Evolutionary conservation across 2,888 invertebrate genomes (phyloP).

Genomic region (Mesopsocus fuscifrons): DNA sequence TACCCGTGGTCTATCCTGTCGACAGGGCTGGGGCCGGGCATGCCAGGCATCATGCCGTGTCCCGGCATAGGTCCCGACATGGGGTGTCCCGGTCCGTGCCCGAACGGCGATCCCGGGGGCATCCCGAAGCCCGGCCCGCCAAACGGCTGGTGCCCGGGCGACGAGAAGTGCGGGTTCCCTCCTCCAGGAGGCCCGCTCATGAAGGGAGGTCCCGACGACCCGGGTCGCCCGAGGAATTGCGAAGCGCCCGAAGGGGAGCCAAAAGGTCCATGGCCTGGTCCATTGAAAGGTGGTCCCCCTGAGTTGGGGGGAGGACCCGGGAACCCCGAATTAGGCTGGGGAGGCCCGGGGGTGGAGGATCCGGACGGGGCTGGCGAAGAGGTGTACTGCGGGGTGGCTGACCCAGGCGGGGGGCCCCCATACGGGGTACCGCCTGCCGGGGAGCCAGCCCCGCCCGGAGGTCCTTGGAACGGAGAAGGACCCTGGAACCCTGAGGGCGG

Average conservation of each 20-base stretch:
- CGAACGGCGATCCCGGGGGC: conserved; percentile 50
- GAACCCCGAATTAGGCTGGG: conserved; percentile 22
- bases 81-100: conserved; percentile 40
- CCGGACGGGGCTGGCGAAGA: conserved; percentile 71
- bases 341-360: conserved; percentile 53
- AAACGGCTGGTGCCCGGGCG: conserved; percentile 36
- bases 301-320: conserved; percentile 22
- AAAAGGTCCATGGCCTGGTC: conserved; percentile 45
- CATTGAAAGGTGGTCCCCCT: conserved; percentile 41
- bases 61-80: conserved; percentile 42
- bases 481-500: conserved; percentile 35
- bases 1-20: conserved; percentile 61
- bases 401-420: conserved; percentile 52
- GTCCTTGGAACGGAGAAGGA: conserved; percentile 39
- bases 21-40: conserved; percentile 56
- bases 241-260: conserved; percentile 49
- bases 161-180: conserved; percentile 43
- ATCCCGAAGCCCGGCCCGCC: conserved; percentile 47
- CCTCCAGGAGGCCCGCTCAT: conserved; percentile 35
- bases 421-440: conserved; percentile 52
- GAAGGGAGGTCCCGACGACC: conserved; percentile 24
- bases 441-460: conserved; percentile 53
- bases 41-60: conserved; percentile 36
- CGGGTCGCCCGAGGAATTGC: conserved; percentile 41
- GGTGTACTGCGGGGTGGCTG: conserved; percentile 64